These are phyloP conservation scores for Siniperca scherzeri DNA, from an alignment of 2,797 vertebrate species.

Conservation along the genomic window DNA sequence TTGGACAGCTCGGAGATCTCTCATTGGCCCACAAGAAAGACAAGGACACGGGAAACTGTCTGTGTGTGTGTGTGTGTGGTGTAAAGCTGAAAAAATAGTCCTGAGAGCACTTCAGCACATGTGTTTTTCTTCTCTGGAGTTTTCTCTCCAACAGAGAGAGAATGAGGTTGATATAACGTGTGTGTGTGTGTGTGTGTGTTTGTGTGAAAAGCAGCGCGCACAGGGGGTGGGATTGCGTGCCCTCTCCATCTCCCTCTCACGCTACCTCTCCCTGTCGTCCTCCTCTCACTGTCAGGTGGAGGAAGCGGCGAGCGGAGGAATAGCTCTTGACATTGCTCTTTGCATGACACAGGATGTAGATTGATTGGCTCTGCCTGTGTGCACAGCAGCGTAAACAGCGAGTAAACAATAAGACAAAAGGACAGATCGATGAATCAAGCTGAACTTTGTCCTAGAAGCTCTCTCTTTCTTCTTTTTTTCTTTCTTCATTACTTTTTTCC, in stretches of 20 bases:
- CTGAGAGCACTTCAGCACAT: constrained; percentile 41
- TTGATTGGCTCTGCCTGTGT: constrained; percentile 64
- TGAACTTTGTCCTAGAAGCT: constrained; percentile 44
- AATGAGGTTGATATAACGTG: constrained; percentile 39
- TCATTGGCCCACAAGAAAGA: constrained; percentile 22
- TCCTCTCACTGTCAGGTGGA: constrained; percentile 53
- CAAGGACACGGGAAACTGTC: background rate
- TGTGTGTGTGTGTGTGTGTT: constrained; percentile 23
- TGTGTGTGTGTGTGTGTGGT: constrained; percentile 14
- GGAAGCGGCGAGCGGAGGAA: constrained; percentile 26
- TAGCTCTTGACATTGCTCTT: constrained; percentile 70
- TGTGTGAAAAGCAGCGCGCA: constrained; percentile 38
- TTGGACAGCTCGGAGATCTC: constrained; percentile 60
- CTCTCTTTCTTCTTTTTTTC: background rate
- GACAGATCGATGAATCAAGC: constrained; percentile 10
- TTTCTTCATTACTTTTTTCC: background rate
- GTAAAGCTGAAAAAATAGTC: background rate
- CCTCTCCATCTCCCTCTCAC: constrained; percentile 70
- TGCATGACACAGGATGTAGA: constrained; percentile 73
- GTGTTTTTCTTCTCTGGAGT: constrained; percentile 51
- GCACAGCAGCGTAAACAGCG: constrained; percentile 59
- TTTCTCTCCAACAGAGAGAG: constrained; percentile 41
- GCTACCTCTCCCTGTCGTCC: constrained; percentile 54
- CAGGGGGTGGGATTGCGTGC: constrained; percentile 62
- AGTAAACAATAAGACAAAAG: constrained; percentile 45